These are phyloP conservation scores for Anser cygnoides DNA, from an alignment of 2,113 vertebrate genomes.

Conservation along the genomic window DNA sequence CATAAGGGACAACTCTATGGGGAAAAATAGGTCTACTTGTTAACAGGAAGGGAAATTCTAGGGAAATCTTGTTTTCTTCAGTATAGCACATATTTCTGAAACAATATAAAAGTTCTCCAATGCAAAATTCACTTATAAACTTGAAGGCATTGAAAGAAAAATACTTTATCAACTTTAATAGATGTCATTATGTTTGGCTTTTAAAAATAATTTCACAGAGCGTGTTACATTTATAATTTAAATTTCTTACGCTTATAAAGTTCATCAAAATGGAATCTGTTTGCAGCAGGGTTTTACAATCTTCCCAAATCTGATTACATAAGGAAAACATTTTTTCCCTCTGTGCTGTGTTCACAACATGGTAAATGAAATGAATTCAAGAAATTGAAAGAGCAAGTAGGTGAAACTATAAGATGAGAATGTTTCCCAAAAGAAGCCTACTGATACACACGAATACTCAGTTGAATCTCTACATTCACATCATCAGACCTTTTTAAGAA, in stretches of 20 bases:
- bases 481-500: background rate
- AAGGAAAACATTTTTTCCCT: background rate
- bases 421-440: background rate
- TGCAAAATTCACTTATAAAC: background rate
- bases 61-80: background rate
- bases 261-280: background rate
- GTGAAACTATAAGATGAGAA: background rate
- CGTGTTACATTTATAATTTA: background rate
- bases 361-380: background rate
- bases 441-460: background rate
- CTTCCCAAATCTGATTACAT: background rate
- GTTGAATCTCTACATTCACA: background rate
- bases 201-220: background rate
- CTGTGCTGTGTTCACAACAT: background rate
- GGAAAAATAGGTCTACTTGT: background rate
- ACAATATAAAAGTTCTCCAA: background rate
- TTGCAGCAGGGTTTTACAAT: background rate
- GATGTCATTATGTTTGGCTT: background rate
- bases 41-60: background rate
- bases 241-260: background rate
- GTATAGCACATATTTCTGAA: background rate
- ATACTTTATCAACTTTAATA: background rate
- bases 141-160: background rate
- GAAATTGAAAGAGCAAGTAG: background rate
- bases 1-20: background rate